Evolutionary conservation across 2,113 vertebrate species (phyloP).

Genomic region (Zosterops hypoxanthus): DNA sequence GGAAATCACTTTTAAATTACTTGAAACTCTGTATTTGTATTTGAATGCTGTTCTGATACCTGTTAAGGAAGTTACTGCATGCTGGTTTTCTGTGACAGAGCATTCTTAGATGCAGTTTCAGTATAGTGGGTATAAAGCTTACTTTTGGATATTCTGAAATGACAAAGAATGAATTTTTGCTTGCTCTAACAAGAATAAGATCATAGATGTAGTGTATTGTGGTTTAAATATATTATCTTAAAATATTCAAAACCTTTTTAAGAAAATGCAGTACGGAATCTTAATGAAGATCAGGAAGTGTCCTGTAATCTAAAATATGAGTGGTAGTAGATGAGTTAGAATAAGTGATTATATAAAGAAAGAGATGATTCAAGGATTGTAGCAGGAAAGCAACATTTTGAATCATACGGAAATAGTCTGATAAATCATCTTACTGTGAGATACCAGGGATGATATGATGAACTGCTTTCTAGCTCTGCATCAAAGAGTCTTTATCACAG

Average conservation of each 20-base stretch:
- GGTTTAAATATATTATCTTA: neutral
- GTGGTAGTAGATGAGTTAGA: neutral
- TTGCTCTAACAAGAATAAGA: neutral
- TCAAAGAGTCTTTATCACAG: neutral
- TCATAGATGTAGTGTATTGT: neutral
- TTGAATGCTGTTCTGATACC: neutral
- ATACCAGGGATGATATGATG: fast-evolving
- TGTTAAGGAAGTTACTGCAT: neutral
- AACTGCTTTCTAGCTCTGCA: neutral
- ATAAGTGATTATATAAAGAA: neutral
- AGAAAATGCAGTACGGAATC: neutral
- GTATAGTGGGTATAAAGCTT: neutral
- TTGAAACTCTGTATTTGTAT: neutral
- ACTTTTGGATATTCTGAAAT: neutral
- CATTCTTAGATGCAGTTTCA: neutral
- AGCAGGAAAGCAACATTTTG: neutral
- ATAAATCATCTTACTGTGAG: neutral
- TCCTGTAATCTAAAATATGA: neutral
- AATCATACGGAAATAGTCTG: neutral
- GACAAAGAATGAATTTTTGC: neutral
- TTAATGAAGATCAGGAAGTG: neutral
- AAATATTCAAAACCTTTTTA: neutral
- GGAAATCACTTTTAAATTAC: neutral
- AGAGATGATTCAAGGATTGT: neutral
- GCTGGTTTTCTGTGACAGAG: neutral